Evolutionary conservation across 2,888 invertebrate species (phyloP), one percentile per base, ranked within the genome.

Genomic region (Cosmopolites sordidus): DNA sequence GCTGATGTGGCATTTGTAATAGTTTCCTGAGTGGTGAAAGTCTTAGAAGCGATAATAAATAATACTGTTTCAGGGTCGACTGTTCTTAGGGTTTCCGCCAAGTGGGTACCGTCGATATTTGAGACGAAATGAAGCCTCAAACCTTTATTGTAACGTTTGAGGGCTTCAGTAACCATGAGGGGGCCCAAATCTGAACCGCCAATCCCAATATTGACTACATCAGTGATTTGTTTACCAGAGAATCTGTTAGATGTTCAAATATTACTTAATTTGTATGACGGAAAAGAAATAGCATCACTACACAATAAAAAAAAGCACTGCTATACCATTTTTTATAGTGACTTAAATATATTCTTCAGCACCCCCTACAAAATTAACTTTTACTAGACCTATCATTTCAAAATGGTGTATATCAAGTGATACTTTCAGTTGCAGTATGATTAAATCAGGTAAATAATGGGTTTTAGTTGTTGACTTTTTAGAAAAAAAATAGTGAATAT

Each of bases 111-210:
- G 78, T 99, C 99, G 67, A 99, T 94, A 73, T 99, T 99, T 1
- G 98, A 98, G 0, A 99, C 96, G 75, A 99, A 99, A 74, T 99
- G 96, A 43, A 86, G 80, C 62, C 85, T 85, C 2, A 96, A 84
- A 1, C 95, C 94, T 65, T 86, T 82, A 63, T 86, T 87, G 69
- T 87, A 96, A 11, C 93, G 89, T 67, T 94, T 93, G 48, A 99
- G 78, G 0, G 98, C 96, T 76, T 99, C 99, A 0, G 97, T 97
- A 39, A 97, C 99, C 99, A 99, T 99, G 42, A 96, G 78, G 0
- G 99, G 99, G 1, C 99, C 99, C 70, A 99, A 81, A 78, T 99
- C 99, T 1, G 98, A 99, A 30, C 99, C 99, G 27, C 99, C 99
- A 68, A 99, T 99, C 55, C 99, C 99, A 74, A 99, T 99, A 75